phyloP scores from a whole-genome alignment of 2,888 invertebrate species.

The Chrysotoxum bicinctum region DNA sequence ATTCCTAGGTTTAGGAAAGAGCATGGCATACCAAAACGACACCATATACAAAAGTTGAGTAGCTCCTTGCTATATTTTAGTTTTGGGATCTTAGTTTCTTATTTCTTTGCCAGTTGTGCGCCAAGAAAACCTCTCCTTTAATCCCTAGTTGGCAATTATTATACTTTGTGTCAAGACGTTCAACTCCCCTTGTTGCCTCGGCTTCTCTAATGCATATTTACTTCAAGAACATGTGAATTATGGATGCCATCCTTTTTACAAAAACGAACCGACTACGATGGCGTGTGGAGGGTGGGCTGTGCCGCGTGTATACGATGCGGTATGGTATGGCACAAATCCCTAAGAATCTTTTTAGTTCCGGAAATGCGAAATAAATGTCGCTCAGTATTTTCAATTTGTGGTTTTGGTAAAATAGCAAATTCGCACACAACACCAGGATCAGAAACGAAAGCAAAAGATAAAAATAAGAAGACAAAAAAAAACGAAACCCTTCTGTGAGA shows the following conservation, averaged over 20 bases:
- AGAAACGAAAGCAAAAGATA: constrained; percentile 3
- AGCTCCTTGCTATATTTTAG: constrained; percentile 31
- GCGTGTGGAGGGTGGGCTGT: background rate
- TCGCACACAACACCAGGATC: constrained; percentile 24
- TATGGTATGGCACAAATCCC: constrained; percentile 29
- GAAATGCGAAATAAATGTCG: constrained; percentile 62
- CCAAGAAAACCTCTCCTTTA: constrained; percentile 42
- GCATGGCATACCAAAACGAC: constrained; percentile 38
- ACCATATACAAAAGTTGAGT: constrained; percentile 39
- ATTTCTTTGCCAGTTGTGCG: constrained; percentile 24
- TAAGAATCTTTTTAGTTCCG: constrained; percentile 38
- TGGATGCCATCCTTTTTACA: constrained; percentile 48
- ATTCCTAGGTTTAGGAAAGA: constrained; percentile 61
- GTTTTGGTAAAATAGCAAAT: constrained; percentile 36
- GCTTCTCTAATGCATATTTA: constrained; percentile 64
- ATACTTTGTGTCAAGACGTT: constrained; percentile 62
- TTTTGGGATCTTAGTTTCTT: constrained; percentile 27
- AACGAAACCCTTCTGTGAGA: constrained; percentile 5
- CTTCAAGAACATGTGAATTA: constrained; percentile 66
- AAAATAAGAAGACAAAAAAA: background rate
- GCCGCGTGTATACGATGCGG: background rate
- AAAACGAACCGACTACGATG: constrained; percentile 23
- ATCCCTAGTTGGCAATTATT: constrained; percentile 69
- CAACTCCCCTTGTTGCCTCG: constrained; percentile 24
- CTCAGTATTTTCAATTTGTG: constrained; percentile 52